A percentile compares a stretch with the other conserved stretches of the same genome.
Evolutionary conservation across 2,888 invertebrate genomes (phyloP).

Genomic region (Mayetiola destructor): DNA sequence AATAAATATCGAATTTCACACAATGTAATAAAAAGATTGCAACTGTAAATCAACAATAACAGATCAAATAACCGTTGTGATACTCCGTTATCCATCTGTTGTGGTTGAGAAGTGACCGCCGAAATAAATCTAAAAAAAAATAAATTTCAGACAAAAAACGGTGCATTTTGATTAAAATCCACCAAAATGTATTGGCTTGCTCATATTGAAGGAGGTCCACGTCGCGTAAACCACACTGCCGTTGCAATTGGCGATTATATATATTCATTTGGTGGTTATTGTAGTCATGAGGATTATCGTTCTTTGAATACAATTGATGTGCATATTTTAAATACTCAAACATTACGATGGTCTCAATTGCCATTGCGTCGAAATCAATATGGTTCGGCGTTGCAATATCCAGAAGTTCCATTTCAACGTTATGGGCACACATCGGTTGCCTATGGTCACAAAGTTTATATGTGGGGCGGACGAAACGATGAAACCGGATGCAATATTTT

Average conservation of each 20-base stretch:
- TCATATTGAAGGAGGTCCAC: slow-evolving; percentile 77
- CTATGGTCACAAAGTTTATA: slow-evolving; percentile 53
- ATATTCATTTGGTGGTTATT: slow-evolving; percentile 86
- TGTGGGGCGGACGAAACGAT: slow-evolving; percentile 91
- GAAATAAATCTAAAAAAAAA: too few relatives aligned
- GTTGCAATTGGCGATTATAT: slow-evolving; percentile 64
- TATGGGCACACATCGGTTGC: slow-evolving; percentile 88
- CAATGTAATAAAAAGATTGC: too few relatives aligned
- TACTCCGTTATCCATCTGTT: too few relatives aligned
- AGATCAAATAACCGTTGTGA: too few relatives aligned
- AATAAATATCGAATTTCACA: too few relatives aligned
- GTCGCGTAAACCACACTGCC: slow-evolving; percentile 84
- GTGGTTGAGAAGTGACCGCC: too few relatives aligned
- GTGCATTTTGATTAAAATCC: not conserved
- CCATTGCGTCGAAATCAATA: slow-evolving; percentile 38
- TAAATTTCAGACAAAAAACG: too few relatives aligned
- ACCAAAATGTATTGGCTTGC: slow-evolving; percentile 66
- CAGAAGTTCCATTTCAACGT: slow-evolving; percentile 55
- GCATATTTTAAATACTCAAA: slow-evolving; percentile 64
- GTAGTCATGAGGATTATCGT: slow-evolving; percentile 66
- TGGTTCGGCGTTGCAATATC: slow-evolving; percentile 35
- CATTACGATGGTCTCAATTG: slow-evolving; percentile 44
- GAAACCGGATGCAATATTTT: slow-evolving; percentile 57
- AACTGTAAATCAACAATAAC: too few relatives aligned
- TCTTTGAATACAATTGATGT: slow-evolving; percentile 70